Percentiles rank a stretch among this genome's conserved stretches.
These are phyloP conservation scores for Dascyllus trimaculatus DNA, from an alignment of 2,113 vertebrate species.

Conservation along the genomic window DNA sequence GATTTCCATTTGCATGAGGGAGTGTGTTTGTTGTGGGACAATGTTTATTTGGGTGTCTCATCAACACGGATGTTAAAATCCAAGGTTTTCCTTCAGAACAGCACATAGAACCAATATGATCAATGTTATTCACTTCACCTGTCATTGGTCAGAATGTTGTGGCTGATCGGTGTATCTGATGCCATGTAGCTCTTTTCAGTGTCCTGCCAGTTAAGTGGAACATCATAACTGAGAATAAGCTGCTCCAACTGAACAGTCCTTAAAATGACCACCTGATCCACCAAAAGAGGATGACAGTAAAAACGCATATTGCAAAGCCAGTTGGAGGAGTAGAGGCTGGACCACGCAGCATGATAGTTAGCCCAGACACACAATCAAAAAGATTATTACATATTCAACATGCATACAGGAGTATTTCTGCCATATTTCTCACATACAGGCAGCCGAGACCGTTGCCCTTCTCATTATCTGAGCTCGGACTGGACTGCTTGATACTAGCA, in stretches of 20 bases:
- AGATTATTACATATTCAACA: background rate
- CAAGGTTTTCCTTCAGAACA: no score
- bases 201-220: constrained; percentile 26
- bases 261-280: constrained; percentile 54
- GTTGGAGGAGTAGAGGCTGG: background rate
- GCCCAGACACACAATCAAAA: background rate
- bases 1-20: no score
- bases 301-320: background rate
- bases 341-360: constrained; percentile 15
- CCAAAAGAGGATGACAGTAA: constrained; percentile 5
- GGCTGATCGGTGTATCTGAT: no score
- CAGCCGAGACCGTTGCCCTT: background rate
- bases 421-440: background rate
- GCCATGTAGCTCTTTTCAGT: constrained; percentile 33
- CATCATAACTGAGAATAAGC: no score
- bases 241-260: background rate
- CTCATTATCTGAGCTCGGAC: constrained; percentile 20
- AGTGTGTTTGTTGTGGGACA: no score
- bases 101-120: no score
- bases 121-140: no score
- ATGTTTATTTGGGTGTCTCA: no score
- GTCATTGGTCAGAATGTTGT: no score
- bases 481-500: constrained; percentile 76
- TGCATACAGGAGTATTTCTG: background rate
- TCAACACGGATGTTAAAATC: no score